These are phyloP conservation scores for Pomatorhinus ruficollis DNA, from an alignment of 2,113 vertebrate genomes.

Conservation along the genomic window DNA sequence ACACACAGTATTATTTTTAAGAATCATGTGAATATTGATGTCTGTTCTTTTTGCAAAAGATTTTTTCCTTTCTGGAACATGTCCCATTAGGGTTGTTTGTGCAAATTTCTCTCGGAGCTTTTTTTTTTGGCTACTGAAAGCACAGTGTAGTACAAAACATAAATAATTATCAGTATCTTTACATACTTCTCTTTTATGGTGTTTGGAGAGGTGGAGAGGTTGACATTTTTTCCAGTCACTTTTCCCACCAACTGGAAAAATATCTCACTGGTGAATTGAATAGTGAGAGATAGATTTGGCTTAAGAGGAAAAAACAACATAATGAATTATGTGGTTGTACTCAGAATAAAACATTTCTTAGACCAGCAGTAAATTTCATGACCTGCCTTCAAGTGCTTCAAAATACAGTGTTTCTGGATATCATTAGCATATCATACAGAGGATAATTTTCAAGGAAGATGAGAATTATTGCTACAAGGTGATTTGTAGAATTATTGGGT, in stretches of 20 bases:
- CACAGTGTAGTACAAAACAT: not conserved
- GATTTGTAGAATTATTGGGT: not conserved
- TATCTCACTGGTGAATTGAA: not conserved
- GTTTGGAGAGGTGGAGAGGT: fast-evolving
- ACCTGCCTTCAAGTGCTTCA: not conserved
- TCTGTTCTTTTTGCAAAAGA: not conserved
- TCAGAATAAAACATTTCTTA: conserved; percentile 12
- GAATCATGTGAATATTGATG: not conserved
- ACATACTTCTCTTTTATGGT: not conserved
- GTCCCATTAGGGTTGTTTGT: not conserved
- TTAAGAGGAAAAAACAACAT: not conserved
- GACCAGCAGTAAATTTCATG: not conserved
- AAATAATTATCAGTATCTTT: not conserved
- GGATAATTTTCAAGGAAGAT: not conserved
- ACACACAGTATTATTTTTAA: not conserved
- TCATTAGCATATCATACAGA: not conserved
- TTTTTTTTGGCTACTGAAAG: not conserved
- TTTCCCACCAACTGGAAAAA: not conserved
- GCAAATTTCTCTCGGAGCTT: not conserved
- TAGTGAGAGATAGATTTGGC: not conserved
- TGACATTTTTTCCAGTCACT: not conserved
- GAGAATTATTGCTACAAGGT: not conserved
- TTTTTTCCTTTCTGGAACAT: not conserved
- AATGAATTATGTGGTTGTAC: not conserved
- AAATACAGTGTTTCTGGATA: not conserved